Conservation (phyloP, 2,888 invertebrate species). For the Sisyra nigra region DNA sequence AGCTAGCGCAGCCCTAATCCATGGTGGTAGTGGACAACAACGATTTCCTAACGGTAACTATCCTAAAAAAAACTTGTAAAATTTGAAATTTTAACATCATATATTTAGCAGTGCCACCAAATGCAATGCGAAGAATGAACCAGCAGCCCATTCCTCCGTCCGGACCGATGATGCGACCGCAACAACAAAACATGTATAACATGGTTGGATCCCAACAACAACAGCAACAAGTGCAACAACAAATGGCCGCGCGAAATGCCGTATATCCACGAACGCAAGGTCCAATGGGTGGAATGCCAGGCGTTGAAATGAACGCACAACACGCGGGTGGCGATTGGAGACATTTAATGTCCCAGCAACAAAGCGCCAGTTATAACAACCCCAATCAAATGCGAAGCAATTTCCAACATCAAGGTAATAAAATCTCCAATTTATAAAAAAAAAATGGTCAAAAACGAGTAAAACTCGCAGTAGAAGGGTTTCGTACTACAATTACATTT, state of each 20-base stretch:
- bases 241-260: not conserved
- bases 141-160: constrained; percentile 57
- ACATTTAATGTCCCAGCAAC: constrained; percentile 43
- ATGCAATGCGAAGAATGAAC: constrained; percentile 41
- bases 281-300: constrained; percentile 39
- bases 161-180: constrained; percentile 50
- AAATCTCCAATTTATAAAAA: not conserved
- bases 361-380: constrained; percentile 24
- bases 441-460: not conserved
- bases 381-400: constrained; percentile 32
- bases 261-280: constrained; percentile 34
- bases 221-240: constrained; percentile 21
- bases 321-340: constrained; percentile 39
- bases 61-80: not conserved
- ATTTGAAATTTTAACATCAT: not conserved
- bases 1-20: constrained; percentile 37
- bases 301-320: constrained; percentile 28
- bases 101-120: constrained; percentile 28
- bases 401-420: constrained; percentile 31
- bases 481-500: too few relatives aligned
- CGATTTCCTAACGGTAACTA: constrained; percentile 15
- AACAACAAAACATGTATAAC: constrained; percentile 41
- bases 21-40: constrained; percentile 13
- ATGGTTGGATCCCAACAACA: constrained; percentile 27
- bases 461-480: too few relatives aligned